Percentiles rank a stretch among this genome's conserved stretches.
Evolutionary conservation across 2,113 vertebrate genomes (phyloP).

Genomic region (Paratilapia polleni): DNA sequence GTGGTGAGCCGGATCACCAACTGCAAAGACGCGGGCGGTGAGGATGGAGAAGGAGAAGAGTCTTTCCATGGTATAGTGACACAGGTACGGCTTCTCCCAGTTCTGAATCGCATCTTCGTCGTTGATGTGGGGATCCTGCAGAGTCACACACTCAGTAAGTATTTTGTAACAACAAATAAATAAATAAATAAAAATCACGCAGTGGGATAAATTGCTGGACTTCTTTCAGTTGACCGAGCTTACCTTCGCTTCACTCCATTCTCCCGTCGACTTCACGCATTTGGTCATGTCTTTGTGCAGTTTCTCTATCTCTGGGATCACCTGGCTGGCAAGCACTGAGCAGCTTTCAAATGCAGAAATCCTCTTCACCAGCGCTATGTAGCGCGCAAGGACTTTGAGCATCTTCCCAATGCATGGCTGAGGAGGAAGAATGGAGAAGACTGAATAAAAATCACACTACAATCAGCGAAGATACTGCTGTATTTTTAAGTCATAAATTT

Average conservation of each 20-base stretch:
- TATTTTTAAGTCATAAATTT: background rate
- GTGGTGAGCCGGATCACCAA: slow-evolving; percentile 57
- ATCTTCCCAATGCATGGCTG: slow-evolving; percentile 77
- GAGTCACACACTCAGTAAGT: background rate
- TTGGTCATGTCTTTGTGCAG: slow-evolving; percentile 47
- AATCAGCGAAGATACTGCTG: background rate
- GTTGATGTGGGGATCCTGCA: background rate
- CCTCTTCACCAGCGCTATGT: slow-evolving; percentile 38
- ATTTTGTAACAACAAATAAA: background rate
- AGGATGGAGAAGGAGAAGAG: slow-evolving; percentile 74
- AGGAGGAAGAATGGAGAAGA: background rate
- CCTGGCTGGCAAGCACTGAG: background rate
- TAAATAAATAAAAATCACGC: too few relatives aligned
- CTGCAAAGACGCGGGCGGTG: slow-evolving; percentile 66
- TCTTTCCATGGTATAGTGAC: slow-evolving; percentile 55
- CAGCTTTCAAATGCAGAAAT: slow-evolving; percentile 44
- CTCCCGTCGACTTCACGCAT: slow-evolving; percentile 11
- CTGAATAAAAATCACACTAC: background rate
- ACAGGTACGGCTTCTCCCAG: slow-evolving; percentile 34
- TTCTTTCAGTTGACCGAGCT: background rate
- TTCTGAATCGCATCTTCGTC: accelerated
- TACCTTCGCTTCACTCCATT: background rate
- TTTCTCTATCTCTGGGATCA: slow-evolving; percentile 30
- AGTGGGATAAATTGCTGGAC: background rate
- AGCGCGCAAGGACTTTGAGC: slow-evolving; percentile 52